Conservation (phyloP, 2,113 vertebrate species). For the Ivindomyrus marchei region DNA sequence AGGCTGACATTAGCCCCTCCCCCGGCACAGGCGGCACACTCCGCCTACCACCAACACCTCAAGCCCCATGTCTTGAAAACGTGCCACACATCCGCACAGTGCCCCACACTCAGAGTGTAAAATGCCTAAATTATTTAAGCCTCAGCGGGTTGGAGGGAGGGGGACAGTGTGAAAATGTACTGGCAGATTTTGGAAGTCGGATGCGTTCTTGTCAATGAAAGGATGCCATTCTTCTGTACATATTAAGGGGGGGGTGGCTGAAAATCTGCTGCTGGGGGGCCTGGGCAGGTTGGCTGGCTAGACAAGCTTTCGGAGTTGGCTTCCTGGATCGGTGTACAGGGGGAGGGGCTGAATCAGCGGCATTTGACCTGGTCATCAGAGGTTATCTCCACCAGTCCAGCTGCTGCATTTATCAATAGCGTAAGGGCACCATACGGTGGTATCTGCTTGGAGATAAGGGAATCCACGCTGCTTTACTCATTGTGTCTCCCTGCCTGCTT, state of each 20-base stretch:
- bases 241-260: not conserved
- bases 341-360: not conserved
- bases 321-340: not conserved
- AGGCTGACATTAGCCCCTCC: not conserved
- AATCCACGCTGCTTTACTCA: not conserved
- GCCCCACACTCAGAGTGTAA: slow-evolving; percentile 9
- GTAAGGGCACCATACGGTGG: not conserved
- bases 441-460: not conserved
- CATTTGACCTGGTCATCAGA: not conserved
- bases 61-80: slow-evolving; percentile 25
- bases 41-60: not conserved
- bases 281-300: not conserved
- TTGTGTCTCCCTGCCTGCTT: not conserved
- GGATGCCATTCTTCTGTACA: not conserved
- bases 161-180: slow-evolving; percentile 19
- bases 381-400: not conserved
- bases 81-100: slow-evolving; percentile 17
- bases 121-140: slow-evolving; percentile 29
- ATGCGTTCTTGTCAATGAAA: not conserved
- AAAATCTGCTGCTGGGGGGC: not conserved
- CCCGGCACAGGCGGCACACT: not conserved
- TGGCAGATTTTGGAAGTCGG: not conserved
- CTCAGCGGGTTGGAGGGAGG: not conserved
- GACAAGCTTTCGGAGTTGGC: not conserved
- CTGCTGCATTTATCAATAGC: not conserved